Evolutionary conservation across 2,888 invertebrate genomes (phyloP).

Genomic region (Callyntrura sp.): DNA sequence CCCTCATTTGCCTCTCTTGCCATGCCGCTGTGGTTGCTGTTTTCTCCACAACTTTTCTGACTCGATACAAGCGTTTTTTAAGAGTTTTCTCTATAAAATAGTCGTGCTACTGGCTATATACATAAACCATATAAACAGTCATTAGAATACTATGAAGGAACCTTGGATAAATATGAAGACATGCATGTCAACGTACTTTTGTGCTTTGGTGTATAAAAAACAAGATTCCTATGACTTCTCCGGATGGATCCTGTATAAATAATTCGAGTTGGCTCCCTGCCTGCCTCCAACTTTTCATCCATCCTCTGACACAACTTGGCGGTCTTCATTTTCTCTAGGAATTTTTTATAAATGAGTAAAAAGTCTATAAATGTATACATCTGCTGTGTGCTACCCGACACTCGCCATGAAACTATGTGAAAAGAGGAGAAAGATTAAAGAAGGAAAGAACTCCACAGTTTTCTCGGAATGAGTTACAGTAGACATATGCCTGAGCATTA

Average conservation of each 20-base stretch:
- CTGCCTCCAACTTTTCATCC: constrained; percentile 72
- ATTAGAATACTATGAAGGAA: constrained; percentile 43
- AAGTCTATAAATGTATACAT: constrained; percentile 32
- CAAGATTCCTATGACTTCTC: constrained; percentile 71
- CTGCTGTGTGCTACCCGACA: background rate
- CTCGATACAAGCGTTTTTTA: constrained; percentile 72
- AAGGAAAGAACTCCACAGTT: constrained; percentile 68
- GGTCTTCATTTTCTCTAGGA: constrained; percentile 68
- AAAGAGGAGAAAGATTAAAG: constrained; percentile 77
- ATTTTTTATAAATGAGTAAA: constrained; percentile 57
- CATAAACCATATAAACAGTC: constrained; percentile 54
- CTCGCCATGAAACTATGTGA: constrained; percentile 66
- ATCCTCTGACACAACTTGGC: constrained; percentile 67
- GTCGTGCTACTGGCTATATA: constrained; percentile 35
- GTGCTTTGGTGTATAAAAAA: constrained; percentile 51
- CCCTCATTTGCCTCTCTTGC: constrained; percentile 57
- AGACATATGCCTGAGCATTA: constrained; percentile 67
- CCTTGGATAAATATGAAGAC: constrained; percentile 8
- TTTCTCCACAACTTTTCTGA: constrained; percentile 66
- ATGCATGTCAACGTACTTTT: constrained; percentile 39
- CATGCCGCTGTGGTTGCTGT: constrained; percentile 68
- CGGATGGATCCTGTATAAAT: constrained; percentile 70
- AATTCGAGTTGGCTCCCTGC: constrained; percentile 77
- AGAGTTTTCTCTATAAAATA: constrained; percentile 47
- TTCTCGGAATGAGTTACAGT: constrained; percentile 61